A percentile compares a stretch with the other conserved stretches of the same genome.
These are phyloP conservation scores for Steinernema carpocapsae DNA, from an alignment of 2,888 invertebrate species.

Conservation along the genomic window DNA sequence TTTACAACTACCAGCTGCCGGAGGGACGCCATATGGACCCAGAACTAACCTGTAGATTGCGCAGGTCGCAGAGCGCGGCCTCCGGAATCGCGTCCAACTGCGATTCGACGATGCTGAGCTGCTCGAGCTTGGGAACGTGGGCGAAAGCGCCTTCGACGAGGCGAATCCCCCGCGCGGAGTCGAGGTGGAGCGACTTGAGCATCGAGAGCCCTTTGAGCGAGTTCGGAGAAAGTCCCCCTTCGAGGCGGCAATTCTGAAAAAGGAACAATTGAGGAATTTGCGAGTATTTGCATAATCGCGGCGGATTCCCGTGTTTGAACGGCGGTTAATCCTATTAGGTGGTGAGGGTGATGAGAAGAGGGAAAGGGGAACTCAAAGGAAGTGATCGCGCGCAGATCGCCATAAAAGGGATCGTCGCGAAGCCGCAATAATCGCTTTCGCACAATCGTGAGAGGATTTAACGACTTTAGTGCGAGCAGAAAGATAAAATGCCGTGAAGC, in stretches of 20 bases:
- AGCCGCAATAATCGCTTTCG: conserved; percentile 26
- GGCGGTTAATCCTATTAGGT: conserved; percentile 32
- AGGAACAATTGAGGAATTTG: background rate
- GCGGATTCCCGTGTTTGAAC: conserved; percentile 33
- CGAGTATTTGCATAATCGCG: conserved; percentile 28
- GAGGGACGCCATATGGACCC: conserved; percentile 21
- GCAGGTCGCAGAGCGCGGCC: conserved; percentile 39
- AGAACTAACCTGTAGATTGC: conserved; percentile 40
- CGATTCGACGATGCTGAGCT: conserved; percentile 36
- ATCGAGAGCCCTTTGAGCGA: conserved; percentile 42
- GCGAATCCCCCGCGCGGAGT: conserved; percentile 27
- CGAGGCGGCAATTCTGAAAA: conserved; percentile 43
- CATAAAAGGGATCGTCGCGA: conserved; percentile 25
- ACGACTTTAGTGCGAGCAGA: conserved; percentile 1
- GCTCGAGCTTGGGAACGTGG: conserved; percentile 37
- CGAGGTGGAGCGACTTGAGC: conserved; percentile 38
- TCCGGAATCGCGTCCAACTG: conserved; percentile 38
- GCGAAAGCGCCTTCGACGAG: conserved; percentile 32
- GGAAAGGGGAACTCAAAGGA: background rate
- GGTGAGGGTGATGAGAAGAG: background rate
- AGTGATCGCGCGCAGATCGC: conserved; percentile 22
- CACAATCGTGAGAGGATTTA: conserved; percentile 4
- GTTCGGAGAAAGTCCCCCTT: conserved; percentile 35
- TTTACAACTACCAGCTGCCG: conserved; percentile 18
- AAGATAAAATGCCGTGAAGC: background rate